Base-by-base conservation (phyloP, 2,113 vertebrate species). In the Pogonocichla stellata region DNA sequence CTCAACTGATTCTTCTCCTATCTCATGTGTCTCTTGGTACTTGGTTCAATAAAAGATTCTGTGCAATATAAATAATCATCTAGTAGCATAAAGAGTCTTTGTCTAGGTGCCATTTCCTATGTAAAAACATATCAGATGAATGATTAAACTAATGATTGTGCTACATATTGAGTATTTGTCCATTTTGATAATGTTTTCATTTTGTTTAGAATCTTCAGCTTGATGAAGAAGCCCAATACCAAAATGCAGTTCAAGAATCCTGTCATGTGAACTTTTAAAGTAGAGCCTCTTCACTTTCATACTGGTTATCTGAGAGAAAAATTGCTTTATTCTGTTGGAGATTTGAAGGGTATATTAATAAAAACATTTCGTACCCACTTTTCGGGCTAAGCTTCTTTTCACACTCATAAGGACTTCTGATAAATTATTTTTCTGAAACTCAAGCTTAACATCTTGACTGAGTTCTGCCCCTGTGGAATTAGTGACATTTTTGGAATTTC, bases 231-330 rank as follows among this genome's bases (percentile, higher is more conserved):
- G 98, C 97, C 65, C 98, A 98, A 5, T 98, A 98, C 97, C 98
- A 98, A 98, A 98, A 98, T 95, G 98, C 98, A 91, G 97, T 98
- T 96, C 98, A 98, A 96, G 98, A 98, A 93, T 98, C 98, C 92
- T 98, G 96, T 97, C 97, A 98, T 64, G 96, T 96, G 96, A 98
- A 97, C 92, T 96, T 97, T 92, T 98, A 88, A 98, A 96, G 82
- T 71, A 17, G 85, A 97, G 38, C 14, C 58, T 53, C 65, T 87
- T 91, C 92, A 88, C 93, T 88, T 95, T 95, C 56, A 13, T 70
- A 88, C 94, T 97, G 97, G n/a, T 95, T 90, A 90, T 93, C 92
- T 96, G 86, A 93, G 70, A 93, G 92, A 86, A 94, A 95, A 96
- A 79, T 64, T 66, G 62, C 87, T 81, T 88, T 56, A 78, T 96